Percentiles rank a stretch among this genome's conserved stretches.
These are phyloP conservation scores for Orbicella faveolata DNA, from an alignment of 64 coral and sea anemone genomes.

Conservation along the genomic window DNA sequence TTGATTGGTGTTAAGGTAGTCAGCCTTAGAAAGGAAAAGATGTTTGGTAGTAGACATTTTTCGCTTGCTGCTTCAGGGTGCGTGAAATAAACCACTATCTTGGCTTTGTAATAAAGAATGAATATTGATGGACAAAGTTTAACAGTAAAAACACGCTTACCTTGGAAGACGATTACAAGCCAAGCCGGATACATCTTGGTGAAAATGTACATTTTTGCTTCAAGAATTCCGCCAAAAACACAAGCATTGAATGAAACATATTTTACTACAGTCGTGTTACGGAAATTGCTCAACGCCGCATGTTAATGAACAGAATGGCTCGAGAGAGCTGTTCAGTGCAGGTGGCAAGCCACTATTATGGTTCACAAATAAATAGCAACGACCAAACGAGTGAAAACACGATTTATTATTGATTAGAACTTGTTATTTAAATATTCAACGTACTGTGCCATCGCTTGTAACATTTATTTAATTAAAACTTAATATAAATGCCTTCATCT, in stretches of 20 bases:
- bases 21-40: no score
- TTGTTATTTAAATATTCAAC: neutral
- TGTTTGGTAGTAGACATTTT: no score
- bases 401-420: neutral
- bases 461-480: neutral
- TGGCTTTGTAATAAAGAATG: no score
- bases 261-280: neutral
- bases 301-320: neutral
- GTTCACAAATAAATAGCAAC: neutral
- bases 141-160: neutral
- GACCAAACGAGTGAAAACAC: neutral
- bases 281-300: neutral
- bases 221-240: neutral
- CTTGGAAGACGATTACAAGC: neutral
- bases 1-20: no score
- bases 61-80: no score
- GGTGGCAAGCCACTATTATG: slow-evolving; percentile 12
- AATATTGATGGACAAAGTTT: neutral
- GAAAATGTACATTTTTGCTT: neutral
- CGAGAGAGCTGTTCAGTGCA: neutral
- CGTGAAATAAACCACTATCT: no score
- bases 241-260: slow-evolving; percentile 5
- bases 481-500: no score
- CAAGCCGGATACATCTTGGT: neutral
- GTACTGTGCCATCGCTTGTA: neutral